Evolutionary conservation across 2,113 vertebrate species (phyloP), one percentile per base, ranked within the genome.

Genomic region (Muntiacus muntjak): DNA sequence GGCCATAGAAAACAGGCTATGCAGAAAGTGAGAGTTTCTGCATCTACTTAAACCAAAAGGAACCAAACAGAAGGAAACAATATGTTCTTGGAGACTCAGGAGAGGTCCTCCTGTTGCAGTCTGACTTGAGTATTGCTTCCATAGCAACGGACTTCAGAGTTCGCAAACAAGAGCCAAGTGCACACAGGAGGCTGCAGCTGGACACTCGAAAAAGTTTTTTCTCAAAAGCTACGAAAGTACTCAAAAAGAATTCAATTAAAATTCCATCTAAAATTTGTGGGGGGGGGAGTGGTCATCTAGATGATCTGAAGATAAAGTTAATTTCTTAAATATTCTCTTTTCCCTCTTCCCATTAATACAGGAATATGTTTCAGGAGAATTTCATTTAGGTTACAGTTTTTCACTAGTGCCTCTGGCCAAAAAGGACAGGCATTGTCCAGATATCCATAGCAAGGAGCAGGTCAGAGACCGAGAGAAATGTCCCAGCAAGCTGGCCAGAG

Each of bases 61-160:
- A 82, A 90, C 28, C 64, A 82, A 90, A 79, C 81, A 83, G 81
- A 91, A 94, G 55, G 85, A 86, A 95, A 95, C 78, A 96, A 13
- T 67, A 74, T 91, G 83, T 96, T 98, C 95, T 57, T 36, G 47
- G 25, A 60, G 50, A 84, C 85, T 86, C 91, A n/a, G 60, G 81
- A 90, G 79, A 88, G 87, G 62, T n/a, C 83, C 88, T 91, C 58
- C 26, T 95, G 33, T 88, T 1, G 11, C 28, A 79, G 74, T 30
- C 87, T 95, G 84, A 58, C 90, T 94, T 92, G 52, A 93, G 25
- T 94, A 54, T 14, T 50, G 89, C 97, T 93, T 97, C 97, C 93
- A 96, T 94, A 67, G 97, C 78, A 93, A 98, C 95, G 21, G 45
- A 94, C 40, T 40, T 33, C 2, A 11, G 67, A 10, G 36, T 71